A percentile compares a stretch with the other conserved stretches of the same genome.
Evolutionary conservation across 2,888 invertebrate genomes (phyloP).

Genomic region (Nomada ferruginata): DNA sequence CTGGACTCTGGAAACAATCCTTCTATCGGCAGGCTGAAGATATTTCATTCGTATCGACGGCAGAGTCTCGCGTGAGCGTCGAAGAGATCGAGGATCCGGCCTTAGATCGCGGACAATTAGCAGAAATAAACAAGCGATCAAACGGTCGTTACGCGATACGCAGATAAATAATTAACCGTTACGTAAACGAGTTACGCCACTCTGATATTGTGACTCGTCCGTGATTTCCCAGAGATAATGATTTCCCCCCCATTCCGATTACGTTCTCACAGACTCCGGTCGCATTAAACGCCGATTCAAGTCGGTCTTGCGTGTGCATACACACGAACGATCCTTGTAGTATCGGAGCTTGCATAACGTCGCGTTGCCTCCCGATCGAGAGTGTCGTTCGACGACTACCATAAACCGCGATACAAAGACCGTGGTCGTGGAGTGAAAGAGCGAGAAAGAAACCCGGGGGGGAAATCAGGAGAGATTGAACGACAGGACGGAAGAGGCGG

Average conservation of each 20-base stretch:
- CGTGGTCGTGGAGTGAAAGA: background rate
- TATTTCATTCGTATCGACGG: too few species aligned
- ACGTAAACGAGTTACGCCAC: constrained; percentile 50
- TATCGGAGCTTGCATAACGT: constrained; percentile 18
- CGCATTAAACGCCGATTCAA: constrained; percentile 26
- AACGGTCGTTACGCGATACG: constrained; percentile 35
- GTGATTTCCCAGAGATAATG: constrained; percentile 63
- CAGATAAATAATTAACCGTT: constrained; percentile 58
- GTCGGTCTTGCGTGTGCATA: constrained; percentile 45
- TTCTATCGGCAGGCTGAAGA: too few species aligned
- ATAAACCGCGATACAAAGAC: constrained; percentile 19
- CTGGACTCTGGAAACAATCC: too few species aligned
- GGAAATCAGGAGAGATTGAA: background rate
- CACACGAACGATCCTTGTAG: constrained; percentile 21
- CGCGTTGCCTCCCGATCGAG: constrained; percentile 21
- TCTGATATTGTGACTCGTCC: constrained; percentile 45
- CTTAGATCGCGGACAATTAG: constrained; percentile 25
- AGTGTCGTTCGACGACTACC: constrained; percentile 32
- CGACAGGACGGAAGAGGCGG: background rate
- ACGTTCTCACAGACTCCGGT: constrained; percentile 55
- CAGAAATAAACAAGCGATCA: constrained; percentile 33
- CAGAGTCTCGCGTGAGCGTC: background rate
- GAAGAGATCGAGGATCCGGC: background rate
- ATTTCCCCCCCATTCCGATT: constrained; percentile 37
- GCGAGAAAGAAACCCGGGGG: background rate